Evolutionary conservation across 2,888 invertebrate species (phyloP), one percentile per base, ranked within the genome.

Genomic region (Liopterus haemorrhoidalis): DNA sequence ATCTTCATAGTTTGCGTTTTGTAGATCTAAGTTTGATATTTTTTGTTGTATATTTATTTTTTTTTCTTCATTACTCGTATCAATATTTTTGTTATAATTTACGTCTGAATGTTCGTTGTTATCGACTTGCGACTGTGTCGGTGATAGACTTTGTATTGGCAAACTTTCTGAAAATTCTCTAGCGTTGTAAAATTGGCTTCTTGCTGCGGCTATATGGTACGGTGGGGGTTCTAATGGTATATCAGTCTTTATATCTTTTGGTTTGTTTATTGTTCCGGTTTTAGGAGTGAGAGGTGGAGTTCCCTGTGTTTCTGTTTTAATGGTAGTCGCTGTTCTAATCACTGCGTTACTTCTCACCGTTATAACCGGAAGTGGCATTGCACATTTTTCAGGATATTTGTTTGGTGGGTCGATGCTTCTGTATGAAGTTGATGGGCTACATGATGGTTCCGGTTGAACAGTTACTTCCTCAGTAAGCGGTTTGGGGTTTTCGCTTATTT

Each of bases 191-290:
- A 32, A 19, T 18, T 32, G 32, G 32, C 9, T 16, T 32, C 6
- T 11, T 32, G 81, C 82, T 16, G 87, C 85, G 19, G 87, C 88
- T 59, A 88, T 84, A 59, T 88, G 85, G 68, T 88, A 89, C 1
- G 88, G 88, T 1, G 88, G 88, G 11, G 88, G 88, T 15, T 25
- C 14, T 24, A 12, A 15, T 31, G 28, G 24, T 18, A 30, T 11
- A 30, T 33, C 11, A 18, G 1, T 38, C 30, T 22, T 1, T 24
- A 15, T 28, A 2, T 31, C 1, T n/a, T 42, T 12, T 24, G 15
- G 4, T 6, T 9, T 22, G 35, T n/a, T 28, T 12, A 11, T 12
- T 9, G 14, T 20, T 6, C 22, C 11, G 19, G 4, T 20, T 22
- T 11, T 27, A 25, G 39, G 3, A 12, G 31, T 15, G 20, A 31